phyloP scores from a whole-genome alignment of 2,888 invertebrate genomes.

The Netelia inedita region DNA sequence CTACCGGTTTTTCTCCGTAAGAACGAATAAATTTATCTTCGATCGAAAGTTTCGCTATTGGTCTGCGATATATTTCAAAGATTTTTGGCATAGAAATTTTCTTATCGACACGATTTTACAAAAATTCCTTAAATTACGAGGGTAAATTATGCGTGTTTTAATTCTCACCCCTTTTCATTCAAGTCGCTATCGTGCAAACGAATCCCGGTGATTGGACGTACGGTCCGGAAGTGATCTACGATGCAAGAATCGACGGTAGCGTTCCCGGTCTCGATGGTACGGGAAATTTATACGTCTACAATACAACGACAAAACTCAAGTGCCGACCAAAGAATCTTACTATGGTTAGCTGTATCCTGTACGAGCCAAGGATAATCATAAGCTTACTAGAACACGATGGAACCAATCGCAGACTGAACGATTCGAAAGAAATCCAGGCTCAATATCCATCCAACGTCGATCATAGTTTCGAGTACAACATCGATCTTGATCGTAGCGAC shows the following conservation, averaged over 20 bases:
- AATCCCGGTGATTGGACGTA: constrained; percentile 39
- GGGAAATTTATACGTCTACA: not conserved
- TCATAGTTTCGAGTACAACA: constrained; percentile 1
- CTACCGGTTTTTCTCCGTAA: constrained; percentile 31
- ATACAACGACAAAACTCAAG: constrained; percentile 33
- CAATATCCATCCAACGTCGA: constrained; percentile 27
- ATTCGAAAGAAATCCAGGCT: not conserved
- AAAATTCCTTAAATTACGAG: too few relatives aligned
- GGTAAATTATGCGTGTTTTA: not conserved
- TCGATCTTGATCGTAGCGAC: not conserved
- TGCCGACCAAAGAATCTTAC: constrained; percentile 45
- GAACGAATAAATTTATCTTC: not conserved
- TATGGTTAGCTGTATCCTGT: constrained; percentile 36
- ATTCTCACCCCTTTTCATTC: not conserved
- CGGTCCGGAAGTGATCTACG: constrained; percentile 57
- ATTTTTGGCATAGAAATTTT: too few relatives aligned
- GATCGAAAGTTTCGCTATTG: not conserved
- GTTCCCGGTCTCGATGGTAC: not conserved
- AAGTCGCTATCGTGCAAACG: constrained; percentile 15
- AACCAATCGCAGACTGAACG: constrained; percentile 6
- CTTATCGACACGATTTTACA: too few relatives aligned
- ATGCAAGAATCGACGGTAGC: constrained; percentile 47
- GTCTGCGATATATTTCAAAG: too few relatives aligned
- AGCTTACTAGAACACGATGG: constrained; percentile 3
- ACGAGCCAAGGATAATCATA: constrained; percentile 11